Evolutionary conservation across 2,888 invertebrate species (phyloP).

Genomic region (Tenthredo livida): DNA sequence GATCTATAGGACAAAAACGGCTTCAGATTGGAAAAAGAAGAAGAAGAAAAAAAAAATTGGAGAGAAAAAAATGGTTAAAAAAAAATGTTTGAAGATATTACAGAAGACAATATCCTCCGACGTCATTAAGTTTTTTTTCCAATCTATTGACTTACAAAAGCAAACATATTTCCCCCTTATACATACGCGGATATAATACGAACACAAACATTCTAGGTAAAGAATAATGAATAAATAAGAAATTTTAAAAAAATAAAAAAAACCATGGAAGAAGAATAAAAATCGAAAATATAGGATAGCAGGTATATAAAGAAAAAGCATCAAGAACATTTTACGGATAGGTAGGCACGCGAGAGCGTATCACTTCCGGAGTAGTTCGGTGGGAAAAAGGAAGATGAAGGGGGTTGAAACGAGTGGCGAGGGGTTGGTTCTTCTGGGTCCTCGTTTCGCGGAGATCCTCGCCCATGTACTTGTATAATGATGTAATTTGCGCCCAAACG

Average conservation of each 20-base stretch:
- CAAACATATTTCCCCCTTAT: not conserved
- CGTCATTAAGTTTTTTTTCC: not conserved
- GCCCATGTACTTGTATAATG: constrained; percentile 65
- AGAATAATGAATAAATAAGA: not conserved
- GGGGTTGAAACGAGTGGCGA: not conserved
- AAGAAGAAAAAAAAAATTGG: not conserved
- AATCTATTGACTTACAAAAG: not conserved
- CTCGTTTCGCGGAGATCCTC: constrained; percentile 51
- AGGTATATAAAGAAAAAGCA: not conserved
- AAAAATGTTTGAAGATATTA: not conserved
- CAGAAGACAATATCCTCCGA: not conserved
- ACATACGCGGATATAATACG: not conserved
- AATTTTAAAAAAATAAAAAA: not conserved
- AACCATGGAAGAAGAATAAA: not conserved
- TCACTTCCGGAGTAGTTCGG: constrained; percentile 44
- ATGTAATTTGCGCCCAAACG: constrained; percentile 62
- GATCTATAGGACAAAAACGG: not conserved
- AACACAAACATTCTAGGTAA: not conserved
- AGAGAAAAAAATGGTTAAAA: too few species aligned
- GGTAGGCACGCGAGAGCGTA: constrained; percentile 45
- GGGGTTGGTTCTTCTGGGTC: constrained; percentile 1
- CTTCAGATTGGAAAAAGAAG: not conserved
- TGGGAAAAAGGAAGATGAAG: not conserved
- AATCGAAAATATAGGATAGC: not conserved
- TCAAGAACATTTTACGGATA: constrained; percentile 40